Evolutionary conservation across 2,888 invertebrate genomes (phyloP), one percentile per base, ranked within the genome.

Genomic region (Spodoptera littoralis): DNA sequence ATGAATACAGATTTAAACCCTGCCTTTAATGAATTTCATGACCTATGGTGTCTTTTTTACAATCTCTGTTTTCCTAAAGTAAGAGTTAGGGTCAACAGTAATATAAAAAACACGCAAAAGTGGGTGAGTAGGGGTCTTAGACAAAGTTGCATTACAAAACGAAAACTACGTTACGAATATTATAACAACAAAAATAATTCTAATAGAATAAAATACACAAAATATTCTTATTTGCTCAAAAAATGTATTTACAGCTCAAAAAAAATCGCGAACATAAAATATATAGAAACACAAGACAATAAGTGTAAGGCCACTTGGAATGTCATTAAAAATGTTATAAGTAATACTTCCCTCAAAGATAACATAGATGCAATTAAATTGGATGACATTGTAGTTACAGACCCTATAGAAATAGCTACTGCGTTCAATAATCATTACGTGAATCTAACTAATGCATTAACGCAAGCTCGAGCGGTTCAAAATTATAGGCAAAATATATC

Each of bases 381-480:
- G 18, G 18, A 18, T 18, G 18, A 18, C 18, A 18, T 18, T 18
- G 18, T 18, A 18, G 18, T 18, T 18, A 18, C 18, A 18, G 18
- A 45, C 5, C 45, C 45, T 8, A 18, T 13, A 13, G 45, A 45
- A n/a, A 45, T 45, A 13, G 45, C 45, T 8, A 18, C n/a, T 13
- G 5, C 45, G 5, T 45, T 45, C 9, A 45, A 45, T 44, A n/a
- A 44, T 11, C n/a, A 44, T n/a, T 44, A 12, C 12, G 12, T 44
- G 0, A 12, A 44, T 11, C 12, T 12, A 36, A 30, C 54, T 87
- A 44, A n/a, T 12, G 12, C 12, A 27, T 27, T 4, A 27, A 27
- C 4, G 27, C 3, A 4, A 27, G 18, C 18, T 27, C 27, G 3
- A 27, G 4, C 27, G 27, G 18, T 18, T 27, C 27, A 27, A 27